phyloP scores from a whole-genome alignment of 2,113 vertebrate genomes.

The Neopipo cinnamomea region DNA sequence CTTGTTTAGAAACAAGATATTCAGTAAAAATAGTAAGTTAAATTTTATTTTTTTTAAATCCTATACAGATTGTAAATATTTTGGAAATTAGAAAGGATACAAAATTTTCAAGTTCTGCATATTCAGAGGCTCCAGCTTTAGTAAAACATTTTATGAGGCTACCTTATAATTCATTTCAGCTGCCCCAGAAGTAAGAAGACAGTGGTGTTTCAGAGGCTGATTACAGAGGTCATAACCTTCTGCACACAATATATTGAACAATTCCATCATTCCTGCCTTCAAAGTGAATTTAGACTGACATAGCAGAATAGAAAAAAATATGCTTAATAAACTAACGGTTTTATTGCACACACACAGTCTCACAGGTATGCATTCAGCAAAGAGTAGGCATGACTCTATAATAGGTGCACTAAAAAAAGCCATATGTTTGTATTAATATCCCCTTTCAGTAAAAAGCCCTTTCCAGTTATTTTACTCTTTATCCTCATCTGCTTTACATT shows the following conservation, averaged over 20 bases:
- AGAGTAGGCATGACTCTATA: neutral
- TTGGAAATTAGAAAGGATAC: neutral
- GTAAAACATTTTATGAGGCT: neutral
- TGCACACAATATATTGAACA: slow-evolving; percentile 68
- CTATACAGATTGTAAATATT: neutral
- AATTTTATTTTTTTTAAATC: neutral
- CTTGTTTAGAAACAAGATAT: neutral
- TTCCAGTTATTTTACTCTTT: neutral
- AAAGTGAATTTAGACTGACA: slow-evolving; percentile 66
- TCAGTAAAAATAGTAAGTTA: neutral
- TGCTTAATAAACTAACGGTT: slow-evolving; percentile 40
- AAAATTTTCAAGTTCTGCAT: neutral
- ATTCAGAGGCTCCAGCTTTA: slow-evolving; percentile 9
- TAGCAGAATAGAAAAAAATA: slow-evolving; percentile 35
- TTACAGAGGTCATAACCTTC: slow-evolving; percentile 55
- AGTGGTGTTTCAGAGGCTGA: neutral
- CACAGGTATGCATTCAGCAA: slow-evolving; percentile 34
- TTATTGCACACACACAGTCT: slow-evolving; percentile 50
- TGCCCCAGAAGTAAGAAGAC: slow-evolving; percentile 19
- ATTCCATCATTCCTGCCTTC: slow-evolving; percentile 70
- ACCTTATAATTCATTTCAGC: slow-evolving; percentile 2
- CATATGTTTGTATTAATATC: neutral
- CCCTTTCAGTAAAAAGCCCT: neutral
- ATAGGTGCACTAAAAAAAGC: slow-evolving; percentile 3
- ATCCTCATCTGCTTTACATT: neutral